phyloP scores from a whole-genome alignment of 2,113 vertebrate genomes.

The Hystrix cristata region DNA sequence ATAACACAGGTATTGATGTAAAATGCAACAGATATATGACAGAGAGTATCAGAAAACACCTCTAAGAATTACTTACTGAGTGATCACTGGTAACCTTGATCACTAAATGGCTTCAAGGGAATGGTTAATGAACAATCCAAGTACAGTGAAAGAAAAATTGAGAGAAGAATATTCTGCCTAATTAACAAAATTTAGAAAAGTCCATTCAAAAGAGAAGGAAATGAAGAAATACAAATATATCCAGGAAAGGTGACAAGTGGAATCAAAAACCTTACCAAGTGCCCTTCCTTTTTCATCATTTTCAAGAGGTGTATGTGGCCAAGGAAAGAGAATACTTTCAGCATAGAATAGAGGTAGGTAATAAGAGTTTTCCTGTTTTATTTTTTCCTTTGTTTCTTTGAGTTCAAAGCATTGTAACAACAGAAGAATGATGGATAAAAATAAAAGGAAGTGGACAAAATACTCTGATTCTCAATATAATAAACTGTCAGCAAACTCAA shows the following conservation, averaged over 20 bases:
- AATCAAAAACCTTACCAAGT: not conserved
- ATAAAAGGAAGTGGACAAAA: not conserved
- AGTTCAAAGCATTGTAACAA: not conserved
- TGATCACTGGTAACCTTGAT: not conserved
- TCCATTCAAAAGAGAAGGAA: not conserved
- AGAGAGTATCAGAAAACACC: not conserved
- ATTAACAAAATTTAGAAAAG: not conserved
- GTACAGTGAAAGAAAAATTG: not conserved
- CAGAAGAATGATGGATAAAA: not conserved
- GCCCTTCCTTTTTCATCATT: not conserved
- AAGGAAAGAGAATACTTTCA: not conserved
- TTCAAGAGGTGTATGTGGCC: not conserved
- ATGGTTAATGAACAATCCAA: not conserved
- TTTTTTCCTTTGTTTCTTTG: constrained; percentile 20
- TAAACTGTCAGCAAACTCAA: not conserved
- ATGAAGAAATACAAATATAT: not conserved
- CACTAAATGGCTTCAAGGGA: not conserved
- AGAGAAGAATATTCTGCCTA: not conserved
- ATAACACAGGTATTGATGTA: not conserved
- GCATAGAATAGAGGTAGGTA: not conserved
- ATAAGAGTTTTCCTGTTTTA: not conserved
- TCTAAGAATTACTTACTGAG: not conserved
- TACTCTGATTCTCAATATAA: not conserved
- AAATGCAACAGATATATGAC: not conserved
- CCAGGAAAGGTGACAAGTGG: not conserved